Evolutionary conservation across 2,888 invertebrate genomes (phyloP), one percentile per base, ranked within the genome.

Genomic region (Andrena chrysosceles): DNA sequence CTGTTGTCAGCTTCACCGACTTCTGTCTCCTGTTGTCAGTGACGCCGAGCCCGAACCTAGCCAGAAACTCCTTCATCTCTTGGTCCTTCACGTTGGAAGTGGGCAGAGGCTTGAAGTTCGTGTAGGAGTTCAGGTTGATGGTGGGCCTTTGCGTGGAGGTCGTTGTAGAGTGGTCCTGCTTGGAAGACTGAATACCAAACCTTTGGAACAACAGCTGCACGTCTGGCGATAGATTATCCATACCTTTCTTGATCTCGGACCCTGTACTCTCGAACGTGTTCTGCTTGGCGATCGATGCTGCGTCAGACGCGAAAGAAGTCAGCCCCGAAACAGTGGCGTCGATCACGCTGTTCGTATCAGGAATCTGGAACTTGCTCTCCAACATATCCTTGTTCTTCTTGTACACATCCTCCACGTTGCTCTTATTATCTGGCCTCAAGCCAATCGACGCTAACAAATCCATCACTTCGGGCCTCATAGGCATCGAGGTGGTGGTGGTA

Each of bases 401-500:
- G 10, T 80, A 87, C 0, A 81, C 67, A 3, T 84, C 83, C 13
- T 85, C 83, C 33, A 74, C 80, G n/a, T 84, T 84, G 4, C 23
- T 78, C 0, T 60, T 52, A 0, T 84, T 84, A n/a, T 86, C 84
- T 0, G 93, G 92, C 23, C 91, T 90, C 0, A 94, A 89, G 0
- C 94, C 95, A n/a, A 95, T 93, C 0, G 95, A 94, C 7, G 94
- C 94, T 10, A 95, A 75, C 4, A 92, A 87, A 13, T 94, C 92
- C 89, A 94, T 92, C 0, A 95, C 92, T 69, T 94, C 92, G 59
- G 93, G 90, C 26, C 93, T 90, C 87, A 94, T 93, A 0, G 91
- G 87, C 42, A 88, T 85, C 26, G 88, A 76, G 5, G 81, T 86
- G 6, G 91, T 86, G 1, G 80, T 83, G 31, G 89, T 79, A 0